Conservation (phyloP, 1,140 invertebrate genomes). For the Heliconius congener region DNA sequence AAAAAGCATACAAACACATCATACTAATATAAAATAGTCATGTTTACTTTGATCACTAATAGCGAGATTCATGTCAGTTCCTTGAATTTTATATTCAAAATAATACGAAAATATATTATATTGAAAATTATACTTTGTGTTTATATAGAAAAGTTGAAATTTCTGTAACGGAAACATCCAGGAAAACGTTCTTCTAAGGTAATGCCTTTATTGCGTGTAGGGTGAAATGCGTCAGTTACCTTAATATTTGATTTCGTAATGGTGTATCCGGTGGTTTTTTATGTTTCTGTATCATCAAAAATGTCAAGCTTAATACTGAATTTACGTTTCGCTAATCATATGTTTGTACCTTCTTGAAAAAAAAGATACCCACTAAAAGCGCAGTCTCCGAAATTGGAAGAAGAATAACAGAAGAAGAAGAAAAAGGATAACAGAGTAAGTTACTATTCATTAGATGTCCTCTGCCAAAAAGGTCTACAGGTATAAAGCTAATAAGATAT, state of each 20-base stretch:
- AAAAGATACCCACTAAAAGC: too few relatives aligned
- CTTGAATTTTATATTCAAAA: background rate
- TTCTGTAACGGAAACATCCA: background rate
- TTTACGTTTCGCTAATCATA: background rate
- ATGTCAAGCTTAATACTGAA: background rate
- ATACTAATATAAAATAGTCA: background rate
- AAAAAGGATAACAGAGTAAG: too few relatives aligned
- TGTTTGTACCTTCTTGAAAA: background rate
- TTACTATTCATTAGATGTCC: too few relatives aligned
- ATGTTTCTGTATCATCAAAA: background rate
- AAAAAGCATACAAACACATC: background rate
- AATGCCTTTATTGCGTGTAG: constrained; percentile 22
- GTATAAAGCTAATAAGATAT: too few relatives aligned
- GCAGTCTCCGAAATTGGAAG: too few relatives aligned
- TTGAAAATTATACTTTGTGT: background rate
- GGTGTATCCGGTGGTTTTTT: constrained; percentile 5
- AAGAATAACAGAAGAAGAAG: too few relatives aligned
- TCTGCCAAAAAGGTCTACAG: too few relatives aligned
- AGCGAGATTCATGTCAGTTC: constrained; percentile 5
- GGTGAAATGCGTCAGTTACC: constrained; percentile 15
- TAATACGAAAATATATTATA: background rate
- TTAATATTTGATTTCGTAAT: constrained; percentile 26
- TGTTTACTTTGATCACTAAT: constrained; percentile 14
- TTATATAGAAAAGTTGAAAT: background rate
- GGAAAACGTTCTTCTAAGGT: background rate